Evolutionary conservation across 2,113 vertebrate species (phyloP), one percentile per base, ranked within the genome.

Genomic region (Chaetorhynchus papuensis): DNA sequence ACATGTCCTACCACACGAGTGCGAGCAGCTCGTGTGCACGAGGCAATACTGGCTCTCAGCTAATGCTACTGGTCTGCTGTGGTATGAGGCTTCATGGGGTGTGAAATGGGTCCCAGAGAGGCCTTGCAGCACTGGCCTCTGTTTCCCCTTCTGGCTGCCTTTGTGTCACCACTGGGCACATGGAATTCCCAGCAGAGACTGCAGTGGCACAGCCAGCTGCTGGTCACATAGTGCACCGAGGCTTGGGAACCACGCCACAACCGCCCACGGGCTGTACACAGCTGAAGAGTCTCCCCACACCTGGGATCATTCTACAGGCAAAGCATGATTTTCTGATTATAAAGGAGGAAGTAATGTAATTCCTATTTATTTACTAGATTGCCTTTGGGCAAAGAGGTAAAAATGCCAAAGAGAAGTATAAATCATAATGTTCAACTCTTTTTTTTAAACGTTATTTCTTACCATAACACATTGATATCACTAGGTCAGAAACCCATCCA

Each of bases 21-120:
- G 30, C 41, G 24, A 41, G 66, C 5, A 37, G 56, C 20, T 79
- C 0, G 0, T 18, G 28, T 35, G 49, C 26, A 15, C 0, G 0
- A 49, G 53, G 57, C 3, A 1, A 11, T 37, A 2, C 14, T 31
- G 45, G 33, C 59, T 74, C 57, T 42, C 70, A 20, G 0, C 35
- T 45, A 13, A 4, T 35, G 44, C 23, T 4, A 0, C 53, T 35
- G 15, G 4, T 31, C 45, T 76, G 44, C 13, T 65, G 61, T 15
- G 21, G 13, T 59, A 0, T 15, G 59, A 77, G 81, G 60, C 60
- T 54, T 59, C 65, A 9, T 0, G 5, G 61, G 49, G 3, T 53
- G 49, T 20, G 41, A 49, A 80, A 15, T 15, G 28, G 45, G n/a
- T 72, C 63, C 31, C n/a, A 33, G 57, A 37, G 53, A 76, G 20